Conservation (phyloP, 2,113 vertebrate species). For the Charadrius vociferus region DNA sequence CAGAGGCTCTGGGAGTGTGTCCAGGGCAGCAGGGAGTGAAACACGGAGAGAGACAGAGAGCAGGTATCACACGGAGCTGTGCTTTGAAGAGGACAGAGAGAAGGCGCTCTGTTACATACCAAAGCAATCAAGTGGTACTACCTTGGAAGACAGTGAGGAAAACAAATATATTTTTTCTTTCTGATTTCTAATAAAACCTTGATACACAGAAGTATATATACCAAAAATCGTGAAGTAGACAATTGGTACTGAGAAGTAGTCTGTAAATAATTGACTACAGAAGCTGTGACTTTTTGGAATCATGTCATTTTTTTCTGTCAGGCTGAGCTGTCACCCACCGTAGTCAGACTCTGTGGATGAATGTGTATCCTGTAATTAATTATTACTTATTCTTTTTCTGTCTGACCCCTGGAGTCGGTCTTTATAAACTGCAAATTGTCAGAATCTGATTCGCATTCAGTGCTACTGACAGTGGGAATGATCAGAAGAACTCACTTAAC, state of each 20-base stretch:
- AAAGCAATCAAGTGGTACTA: background rate
- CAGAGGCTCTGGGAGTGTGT: background rate
- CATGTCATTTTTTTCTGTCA: background rate
- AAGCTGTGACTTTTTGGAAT: background rate
- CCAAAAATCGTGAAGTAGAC: background rate
- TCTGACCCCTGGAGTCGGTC: conserved; percentile 16
- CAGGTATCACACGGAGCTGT: background rate
- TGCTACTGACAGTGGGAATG: conserved; percentile 17
- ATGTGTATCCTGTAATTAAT: conserved; percentile 24
- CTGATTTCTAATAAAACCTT: background rate
- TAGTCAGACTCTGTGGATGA: background rate
- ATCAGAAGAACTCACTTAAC: conserved; percentile 70
- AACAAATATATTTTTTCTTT: background rate
- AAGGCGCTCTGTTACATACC: background rate
- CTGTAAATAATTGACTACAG: background rate
- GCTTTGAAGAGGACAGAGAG: background rate
- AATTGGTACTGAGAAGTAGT: background rate
- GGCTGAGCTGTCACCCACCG: background rate
- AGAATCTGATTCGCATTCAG: background rate
- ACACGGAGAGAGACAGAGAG: rapidly evolving
- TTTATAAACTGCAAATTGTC: conserved; percentile 1
- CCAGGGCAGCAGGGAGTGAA: background rate
- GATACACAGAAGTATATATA: background rate
- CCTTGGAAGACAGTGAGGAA: background rate
- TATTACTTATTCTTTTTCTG: conserved; percentile 3